Evolutionary conservation across 2,888 invertebrate genomes (phyloP).

Genomic region (Ariolimax columbianus): DNA sequence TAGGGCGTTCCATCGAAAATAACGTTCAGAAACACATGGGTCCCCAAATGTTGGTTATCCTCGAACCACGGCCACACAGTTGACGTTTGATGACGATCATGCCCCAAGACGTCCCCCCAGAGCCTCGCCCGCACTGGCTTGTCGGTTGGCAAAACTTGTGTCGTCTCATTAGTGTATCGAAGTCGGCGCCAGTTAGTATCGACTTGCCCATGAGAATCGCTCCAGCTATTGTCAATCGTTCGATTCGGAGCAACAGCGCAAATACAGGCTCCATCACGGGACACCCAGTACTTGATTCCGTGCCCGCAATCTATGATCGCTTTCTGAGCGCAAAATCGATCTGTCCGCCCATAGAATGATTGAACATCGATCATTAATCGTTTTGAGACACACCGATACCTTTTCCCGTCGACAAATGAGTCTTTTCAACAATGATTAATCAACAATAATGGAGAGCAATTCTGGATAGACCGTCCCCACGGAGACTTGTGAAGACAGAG

Average conservation of each 20-base stretch:
- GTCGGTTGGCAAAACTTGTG: neutral
- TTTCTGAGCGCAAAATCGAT: neutral
- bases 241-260: neutral
- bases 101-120: no score
- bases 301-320: neutral
- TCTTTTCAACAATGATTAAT: neutral
- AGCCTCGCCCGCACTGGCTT: neutral
- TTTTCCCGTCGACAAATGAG: neutral
- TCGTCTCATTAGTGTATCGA: neutral
- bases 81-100: no score
- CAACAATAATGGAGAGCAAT: no score
- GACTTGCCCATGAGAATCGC: neutral
- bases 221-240: neutral
- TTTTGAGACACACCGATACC: neutral
- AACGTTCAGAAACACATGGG: no score
- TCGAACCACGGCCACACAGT: no score
- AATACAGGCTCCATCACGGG: neutral
- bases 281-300: neutral
- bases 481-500: no score
- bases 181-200: neutral
- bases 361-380: conserved; percentile 26
- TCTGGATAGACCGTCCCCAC: no score
- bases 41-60: no score
- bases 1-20: no score
- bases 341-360: neutral